These are phyloP conservation scores for Garrulus glandarius DNA, from an alignment of 2,797 vertebrate species.

Conservation along the genomic window DNA sequence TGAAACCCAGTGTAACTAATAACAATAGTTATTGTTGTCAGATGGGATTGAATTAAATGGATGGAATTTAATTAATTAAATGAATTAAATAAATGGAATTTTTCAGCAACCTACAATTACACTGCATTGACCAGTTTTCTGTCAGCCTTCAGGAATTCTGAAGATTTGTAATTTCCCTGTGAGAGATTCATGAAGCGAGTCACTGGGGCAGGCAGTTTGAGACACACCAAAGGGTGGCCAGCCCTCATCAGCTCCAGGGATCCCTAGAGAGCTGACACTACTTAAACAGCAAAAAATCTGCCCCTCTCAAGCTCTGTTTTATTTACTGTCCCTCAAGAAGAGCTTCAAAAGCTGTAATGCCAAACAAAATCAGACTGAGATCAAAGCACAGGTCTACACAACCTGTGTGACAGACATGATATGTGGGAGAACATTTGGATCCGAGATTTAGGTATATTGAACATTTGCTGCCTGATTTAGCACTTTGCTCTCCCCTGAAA, in stretches of 20 bases:
- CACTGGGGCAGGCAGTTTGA: neutral
- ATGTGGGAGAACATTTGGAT: constrained; percentile 22
- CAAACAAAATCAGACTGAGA: constrained; percentile 46
- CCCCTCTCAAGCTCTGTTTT: neutral
- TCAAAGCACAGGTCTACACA: constrained; percentile 28
- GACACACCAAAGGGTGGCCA: neutral
- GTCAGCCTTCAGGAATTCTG: neutral
- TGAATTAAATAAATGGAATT: neutral
- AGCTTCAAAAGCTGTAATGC: neutral
- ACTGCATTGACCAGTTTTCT: neutral
- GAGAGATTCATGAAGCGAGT: neutral
- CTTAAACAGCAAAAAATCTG: neutral
- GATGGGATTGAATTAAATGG: neutral
- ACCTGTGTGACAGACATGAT: neutral
- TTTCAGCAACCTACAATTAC: neutral
- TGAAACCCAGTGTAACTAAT: neutral
- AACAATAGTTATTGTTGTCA: neutral
- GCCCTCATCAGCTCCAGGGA: neutral
- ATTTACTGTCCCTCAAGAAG: constrained; percentile 19
- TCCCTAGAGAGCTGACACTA: neutral
- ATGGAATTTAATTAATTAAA: neutral
- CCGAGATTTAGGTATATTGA: constrained; percentile 42
- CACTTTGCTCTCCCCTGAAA: constrained; percentile 63
- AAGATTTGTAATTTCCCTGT: neutral
- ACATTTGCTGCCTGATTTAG: constrained; percentile 12